A percentile compares a stretch with the other conserved stretches of the same genome.
Evolutionary conservation across 1,140 invertebrate genomes (phyloP).

Genomic region (Drosophila dunni): DNA sequence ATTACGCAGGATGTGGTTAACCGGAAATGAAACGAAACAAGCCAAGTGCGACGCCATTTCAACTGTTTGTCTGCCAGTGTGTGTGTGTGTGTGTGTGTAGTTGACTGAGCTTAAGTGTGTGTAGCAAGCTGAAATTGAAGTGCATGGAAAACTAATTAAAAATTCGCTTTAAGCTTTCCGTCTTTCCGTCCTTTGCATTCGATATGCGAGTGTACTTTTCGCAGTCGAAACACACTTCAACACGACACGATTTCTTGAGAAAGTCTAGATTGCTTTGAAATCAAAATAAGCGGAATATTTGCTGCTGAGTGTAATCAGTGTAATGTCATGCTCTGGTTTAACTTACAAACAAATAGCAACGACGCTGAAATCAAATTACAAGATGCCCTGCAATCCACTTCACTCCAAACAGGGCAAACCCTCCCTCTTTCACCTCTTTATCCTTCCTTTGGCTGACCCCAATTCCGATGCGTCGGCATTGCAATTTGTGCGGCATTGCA

Average conservation of each 20-base stretch:
- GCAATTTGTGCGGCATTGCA: constrained; percentile 47
- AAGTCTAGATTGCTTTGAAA: not conserved
- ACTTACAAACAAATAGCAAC: constrained; percentile 49
- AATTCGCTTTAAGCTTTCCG: constrained; percentile 56
- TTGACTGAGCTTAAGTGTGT: constrained; percentile 8
- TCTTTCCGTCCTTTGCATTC: constrained; percentile 48
- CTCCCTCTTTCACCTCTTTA: no score
- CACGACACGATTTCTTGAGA: not conserved
- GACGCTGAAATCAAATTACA: constrained; percentile 76
- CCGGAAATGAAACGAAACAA: constrained; percentile 80
- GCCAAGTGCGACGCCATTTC: constrained; percentile 67
- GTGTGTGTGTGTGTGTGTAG: constrained; percentile 4
- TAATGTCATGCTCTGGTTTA: constrained; percentile 45
- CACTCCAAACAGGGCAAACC: not conserved
- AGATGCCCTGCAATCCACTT: constrained; percentile 55
- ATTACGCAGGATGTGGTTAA: constrained; percentile 82
- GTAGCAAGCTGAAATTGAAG: constrained; percentile 24
- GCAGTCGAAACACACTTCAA: constrained; percentile 8
- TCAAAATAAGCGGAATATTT: not conserved
- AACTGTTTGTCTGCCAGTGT: constrained; percentile 12
- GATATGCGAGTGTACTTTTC: constrained; percentile 23
- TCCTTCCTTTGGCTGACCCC: constrained; percentile 21
- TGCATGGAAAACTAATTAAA: constrained; percentile 69
- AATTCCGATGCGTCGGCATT: constrained; percentile 37
- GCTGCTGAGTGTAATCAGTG: constrained; percentile 47